These are phyloP conservation scores for Trichacis sp. DNA, from an alignment of 2,888 invertebrate genomes.

Conservation along the genomic window DNA sequence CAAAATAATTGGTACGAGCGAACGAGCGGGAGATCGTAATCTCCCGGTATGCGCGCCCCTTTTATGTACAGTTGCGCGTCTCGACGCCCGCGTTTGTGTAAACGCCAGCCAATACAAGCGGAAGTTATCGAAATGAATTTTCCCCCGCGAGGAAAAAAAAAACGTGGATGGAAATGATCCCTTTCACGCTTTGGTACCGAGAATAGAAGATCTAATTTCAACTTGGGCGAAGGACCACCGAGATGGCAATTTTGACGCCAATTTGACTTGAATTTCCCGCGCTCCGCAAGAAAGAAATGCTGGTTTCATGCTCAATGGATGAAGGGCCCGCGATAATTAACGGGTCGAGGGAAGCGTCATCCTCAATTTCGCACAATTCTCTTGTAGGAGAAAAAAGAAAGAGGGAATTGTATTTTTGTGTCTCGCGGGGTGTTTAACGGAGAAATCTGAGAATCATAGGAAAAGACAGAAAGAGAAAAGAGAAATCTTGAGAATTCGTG, in stretches of 20 bases:
- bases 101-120: too few relatives aligned
- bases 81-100: not conserved
- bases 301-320: conserved; percentile 66
- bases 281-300: conserved; percentile 60
- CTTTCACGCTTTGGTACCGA: too few relatives aligned
- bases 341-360: conserved; percentile 40
- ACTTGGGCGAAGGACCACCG: conserved; percentile 61
- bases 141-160: too few relatives aligned
- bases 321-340: conserved; percentile 64
- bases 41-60: conserved; percentile 51
- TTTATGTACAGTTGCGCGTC: conserved; percentile 52
- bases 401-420: too few relatives aligned
- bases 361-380: conserved; percentile 4
- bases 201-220: conserved; percentile 68
- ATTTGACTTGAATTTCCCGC: conserved; percentile 65
- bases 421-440: too few relatives aligned
- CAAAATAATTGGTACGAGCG: conserved; percentile 68
- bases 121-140: too few relatives aligned
- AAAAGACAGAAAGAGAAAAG: too few relatives aligned
- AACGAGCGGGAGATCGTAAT: conserved; percentile 68
- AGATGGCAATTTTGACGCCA: conserved; percentile 69
- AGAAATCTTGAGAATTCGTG: too few relatives aligned
- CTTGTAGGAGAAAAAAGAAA: too few relatives aligned
- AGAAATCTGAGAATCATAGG: too few relatives aligned
- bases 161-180: too few relatives aligned